These are phyloP conservation scores for Formicarius rufipectus DNA, from an alignment of 2,113 vertebrate species.

Conservation along the genomic window DNA sequence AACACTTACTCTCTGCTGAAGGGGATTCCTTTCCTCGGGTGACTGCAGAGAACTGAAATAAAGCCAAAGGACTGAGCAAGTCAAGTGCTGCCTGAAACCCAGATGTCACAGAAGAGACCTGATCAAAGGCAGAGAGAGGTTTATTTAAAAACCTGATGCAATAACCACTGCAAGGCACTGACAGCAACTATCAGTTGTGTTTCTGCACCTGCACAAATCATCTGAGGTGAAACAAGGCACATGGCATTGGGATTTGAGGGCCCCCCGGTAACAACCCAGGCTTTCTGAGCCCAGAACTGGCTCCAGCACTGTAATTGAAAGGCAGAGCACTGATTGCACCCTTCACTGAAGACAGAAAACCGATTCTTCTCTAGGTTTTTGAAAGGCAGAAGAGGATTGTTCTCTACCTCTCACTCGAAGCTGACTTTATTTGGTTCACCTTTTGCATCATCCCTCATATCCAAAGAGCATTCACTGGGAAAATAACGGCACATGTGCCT, in stretches of 20 bases:
- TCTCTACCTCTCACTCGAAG: background rate
- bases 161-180: background rate
- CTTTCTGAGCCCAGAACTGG: background rate
- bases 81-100: conserved; percentile 75
- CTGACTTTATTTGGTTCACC: background rate
- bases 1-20: conserved; percentile 74
- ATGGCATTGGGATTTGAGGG: background rate
- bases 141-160: background rate
- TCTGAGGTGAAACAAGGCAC: background rate
- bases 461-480: background rate
- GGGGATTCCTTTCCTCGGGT: conserved; percentile 76
- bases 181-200: background rate
- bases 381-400: background rate
- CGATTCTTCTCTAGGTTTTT: background rate
- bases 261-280: background rate
- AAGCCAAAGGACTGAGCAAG: conserved; percentile 86
- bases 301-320: background rate
- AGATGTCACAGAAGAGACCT: conserved; percentile 77
- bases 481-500: background rate
- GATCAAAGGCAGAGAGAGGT: background rate
- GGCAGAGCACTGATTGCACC: background rate
- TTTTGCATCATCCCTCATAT: background rate
- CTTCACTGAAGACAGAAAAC: background rate
- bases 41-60: conserved; percentile 89
- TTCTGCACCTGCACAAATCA: background rate